Evolutionary conservation across 2,888 invertebrate genomes (phyloP).

Genomic region (Folsomia candida): DNA sequence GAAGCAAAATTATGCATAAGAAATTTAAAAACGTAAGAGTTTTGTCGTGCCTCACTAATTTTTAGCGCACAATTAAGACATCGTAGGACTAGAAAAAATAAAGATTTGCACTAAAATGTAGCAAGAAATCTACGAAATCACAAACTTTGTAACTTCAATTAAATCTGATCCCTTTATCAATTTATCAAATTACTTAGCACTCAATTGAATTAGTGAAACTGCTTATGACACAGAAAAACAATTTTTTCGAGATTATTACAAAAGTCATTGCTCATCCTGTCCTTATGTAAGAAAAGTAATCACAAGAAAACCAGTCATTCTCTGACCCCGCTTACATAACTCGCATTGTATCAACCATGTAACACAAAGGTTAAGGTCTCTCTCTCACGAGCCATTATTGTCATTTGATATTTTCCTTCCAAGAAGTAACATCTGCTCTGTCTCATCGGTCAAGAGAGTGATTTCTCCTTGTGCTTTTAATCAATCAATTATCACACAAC

Average conservation of each 20-base stretch:
- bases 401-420: background rate
- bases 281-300: background rate
- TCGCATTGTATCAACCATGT: background rate
- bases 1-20: no score
- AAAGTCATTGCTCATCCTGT: no score
- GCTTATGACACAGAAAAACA: background rate
- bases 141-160: background rate
- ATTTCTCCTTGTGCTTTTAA: background rate
- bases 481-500: background rate
- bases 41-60: no score
- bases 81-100: no score
- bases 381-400: background rate
- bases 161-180: background rate
- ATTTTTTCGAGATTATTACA: no score
- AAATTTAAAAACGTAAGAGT: no score
- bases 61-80: no score
- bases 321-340: background rate
- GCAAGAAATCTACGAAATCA: no score
- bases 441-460: background rate
- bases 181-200: background rate
- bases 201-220: background rate
- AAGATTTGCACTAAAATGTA: no score
- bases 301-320: background rate
- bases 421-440: background rate
- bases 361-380: no score